Conservation (phyloP, 2,888 invertebrate species). For the Eilema griseolum region DNA sequence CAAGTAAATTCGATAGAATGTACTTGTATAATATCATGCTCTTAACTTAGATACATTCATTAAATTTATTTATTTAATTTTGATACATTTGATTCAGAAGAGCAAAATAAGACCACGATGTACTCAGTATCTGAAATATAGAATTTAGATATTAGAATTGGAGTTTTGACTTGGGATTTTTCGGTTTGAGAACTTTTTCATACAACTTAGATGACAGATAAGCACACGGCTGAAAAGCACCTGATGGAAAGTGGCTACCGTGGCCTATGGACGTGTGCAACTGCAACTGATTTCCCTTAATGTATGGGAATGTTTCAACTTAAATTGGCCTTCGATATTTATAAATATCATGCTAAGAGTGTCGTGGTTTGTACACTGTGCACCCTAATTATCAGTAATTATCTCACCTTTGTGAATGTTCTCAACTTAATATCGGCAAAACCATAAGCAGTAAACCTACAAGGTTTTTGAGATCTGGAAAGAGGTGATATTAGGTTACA, state of each 20-base stretch:
- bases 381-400: neutral
- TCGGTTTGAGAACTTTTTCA: no score
- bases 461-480: constrained; percentile 66
- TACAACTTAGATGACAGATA: no score
- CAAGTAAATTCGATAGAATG: neutral
- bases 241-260: no score
- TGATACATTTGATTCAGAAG: constrained; percentile 60
- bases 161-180: no score
- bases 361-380: neutral
- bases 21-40: neutral
- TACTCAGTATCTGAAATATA: constrained; percentile 68
- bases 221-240: no score
- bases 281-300: neutral
- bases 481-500: no score
- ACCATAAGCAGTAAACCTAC: constrained; percentile 65
- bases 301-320: neutral
- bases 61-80: constrained; percentile 20
- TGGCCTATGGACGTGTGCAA: no score
- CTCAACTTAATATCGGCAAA: constrained; percentile 63
- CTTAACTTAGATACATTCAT: no score
- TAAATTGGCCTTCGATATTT: neutral
- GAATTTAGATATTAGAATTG: constrained; percentile 4
- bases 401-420: constrained; percentile 63
- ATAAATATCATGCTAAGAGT: neutral
- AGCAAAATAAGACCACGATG: constrained; percentile 72